These are phyloP conservation scores for Zoroaster sp. DNA, from an alignment of 53 echinoderm and acorn worm genomes.

Conservation along the genomic window DNA sequence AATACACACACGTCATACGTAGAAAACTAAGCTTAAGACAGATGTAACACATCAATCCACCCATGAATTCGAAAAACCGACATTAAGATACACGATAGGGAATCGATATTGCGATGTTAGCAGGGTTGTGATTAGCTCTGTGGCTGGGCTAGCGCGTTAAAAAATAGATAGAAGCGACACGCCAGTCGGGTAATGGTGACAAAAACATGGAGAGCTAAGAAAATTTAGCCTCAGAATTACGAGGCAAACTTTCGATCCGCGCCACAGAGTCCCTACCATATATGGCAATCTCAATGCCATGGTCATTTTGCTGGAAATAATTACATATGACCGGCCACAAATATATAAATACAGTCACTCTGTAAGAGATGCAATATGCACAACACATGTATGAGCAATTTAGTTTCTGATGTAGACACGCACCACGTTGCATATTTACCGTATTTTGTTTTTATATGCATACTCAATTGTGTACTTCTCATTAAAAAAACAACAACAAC, in stretches of 20 bases:
- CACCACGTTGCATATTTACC: background rate
- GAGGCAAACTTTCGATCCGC: constrained; percentile 19
- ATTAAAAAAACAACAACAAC: background rate
- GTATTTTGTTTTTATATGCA: background rate
- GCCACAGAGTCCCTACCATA: background rate
- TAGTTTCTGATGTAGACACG: background rate
- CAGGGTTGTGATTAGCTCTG: constrained; percentile 7
- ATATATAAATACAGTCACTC: background rate
- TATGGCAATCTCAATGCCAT: constrained; percentile 38
- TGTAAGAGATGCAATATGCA: constrained; percentile 25
- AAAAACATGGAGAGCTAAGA: background rate
- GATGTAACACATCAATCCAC: constrained; percentile 48
- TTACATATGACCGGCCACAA: constrained; percentile 36
- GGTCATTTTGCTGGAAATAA: constrained; percentile 38
- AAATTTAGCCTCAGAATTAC: background rate
- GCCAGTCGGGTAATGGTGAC: background rate
- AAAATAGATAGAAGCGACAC: constrained; percentile 15
- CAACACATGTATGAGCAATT: constrained; percentile 25
- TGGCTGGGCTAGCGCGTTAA: constrained; percentile 16
- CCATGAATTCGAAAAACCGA: background rate
- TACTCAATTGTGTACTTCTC: background rate
- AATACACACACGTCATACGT: constrained; percentile 21
- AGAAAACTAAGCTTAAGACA: background rate
- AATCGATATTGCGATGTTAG: constrained; percentile 29
- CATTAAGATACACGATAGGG: constrained; percentile 13